Base-by-base conservation (phyloP, 2,113 vertebrate species). In the Aptenodytes forsteri region DNA sequence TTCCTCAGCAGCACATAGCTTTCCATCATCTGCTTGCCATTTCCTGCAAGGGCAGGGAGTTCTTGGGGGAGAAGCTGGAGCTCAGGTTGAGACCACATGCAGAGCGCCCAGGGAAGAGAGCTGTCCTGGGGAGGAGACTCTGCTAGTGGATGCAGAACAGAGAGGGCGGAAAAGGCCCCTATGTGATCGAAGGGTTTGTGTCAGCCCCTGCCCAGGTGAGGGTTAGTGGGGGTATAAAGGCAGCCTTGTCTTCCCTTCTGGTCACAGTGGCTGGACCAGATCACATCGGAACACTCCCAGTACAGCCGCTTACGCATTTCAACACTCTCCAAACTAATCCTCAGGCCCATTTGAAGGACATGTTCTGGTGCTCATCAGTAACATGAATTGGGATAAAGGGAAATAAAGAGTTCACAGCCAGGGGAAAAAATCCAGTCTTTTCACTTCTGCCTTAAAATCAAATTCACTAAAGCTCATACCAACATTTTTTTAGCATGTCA, bases 191-290 rank as follows among this genome's bases (percentile, higher is more conserved):
- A 61, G 34, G 15, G 30, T 78, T 75, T 91, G n/a, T 42, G 36
- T 66, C 58, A 77, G 76, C 13, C 75, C 12, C 25, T 47, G 26
- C 6, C 23, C 71, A 55, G 38, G 20, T 17, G 18, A 79, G 10
- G 15, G n/a, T 42, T 50, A 34, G 15, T 29, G 12, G 5, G 4
- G 5, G 4, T 54, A 21, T 11, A 78, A 71, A n/a, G 4, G 2
- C 46, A 84, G 16, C 11, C 16, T 70, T 75, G 13, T 32, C 38
- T 29, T 36, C 27, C 22, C 7, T 70, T 56, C 58, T 58, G 62
- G 56, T 70, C 32, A 40, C 13, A 55, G 26, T 0, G 2, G 30
- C 6, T 3, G 0, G 55, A 67, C 15, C 2, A 52, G 66, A 50
- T 13, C 38, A 29, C 2, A 3, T 19, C 2, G 1, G n/a, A 54